A percentile compares a stretch with the other conserved stretches of the same genome.
phyloP scores from a whole-genome alignment of 2,888 invertebrate genomes.

The Pseudococcus viburni region DNA sequence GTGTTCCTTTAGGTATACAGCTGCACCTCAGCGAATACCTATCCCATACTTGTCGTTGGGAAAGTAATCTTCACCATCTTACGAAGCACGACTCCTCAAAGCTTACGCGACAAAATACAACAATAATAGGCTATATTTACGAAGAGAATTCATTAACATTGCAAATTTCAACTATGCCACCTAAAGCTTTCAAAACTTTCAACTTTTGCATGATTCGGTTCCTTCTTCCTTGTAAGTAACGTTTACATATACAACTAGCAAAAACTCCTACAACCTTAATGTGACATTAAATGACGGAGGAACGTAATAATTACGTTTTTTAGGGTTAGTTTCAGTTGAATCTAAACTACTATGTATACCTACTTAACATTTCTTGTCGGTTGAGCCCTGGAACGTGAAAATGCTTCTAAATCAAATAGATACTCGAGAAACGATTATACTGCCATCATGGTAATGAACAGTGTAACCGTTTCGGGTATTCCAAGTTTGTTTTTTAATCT shows the following conservation, averaged over 20 bases:
- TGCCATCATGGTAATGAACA: background rate
- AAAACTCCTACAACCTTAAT: slow-evolving; percentile 13
- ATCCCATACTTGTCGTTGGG: background rate
- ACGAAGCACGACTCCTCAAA: background rate
- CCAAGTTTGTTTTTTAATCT: slow-evolving; percentile 1
- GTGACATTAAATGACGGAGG: slow-evolving; percentile 30
- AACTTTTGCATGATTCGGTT: slow-evolving; percentile 30
- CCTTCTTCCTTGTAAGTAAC: background rate
- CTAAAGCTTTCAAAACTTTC: background rate
- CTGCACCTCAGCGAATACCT: too few relatives aligned
- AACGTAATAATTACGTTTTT: slow-evolving; percentile 25
- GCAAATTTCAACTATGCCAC: slow-evolving; percentile 26
- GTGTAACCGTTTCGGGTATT: background rate
- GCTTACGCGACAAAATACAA: background rate
- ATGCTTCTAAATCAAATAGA: slow-evolving; percentile 12
- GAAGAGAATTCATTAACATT: slow-evolving; percentile 33
- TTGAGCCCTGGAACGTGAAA: background rate
- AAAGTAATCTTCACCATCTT: background rate
- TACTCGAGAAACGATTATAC: slow-evolving; percentile 22
- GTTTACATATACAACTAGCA: slow-evolving; percentile 4
- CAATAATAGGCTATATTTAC: slow-evolving; percentile 12
- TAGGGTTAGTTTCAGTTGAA: slow-evolving; percentile 17
- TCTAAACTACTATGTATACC: background rate
- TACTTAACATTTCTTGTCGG: slow-evolving; percentile 30
- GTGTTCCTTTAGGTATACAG: too few relatives aligned